These are phyloP conservation scores for Celastrina argiolus DNA, from an alignment of 2,888 invertebrate genomes.

Conservation along the genomic window DNA sequence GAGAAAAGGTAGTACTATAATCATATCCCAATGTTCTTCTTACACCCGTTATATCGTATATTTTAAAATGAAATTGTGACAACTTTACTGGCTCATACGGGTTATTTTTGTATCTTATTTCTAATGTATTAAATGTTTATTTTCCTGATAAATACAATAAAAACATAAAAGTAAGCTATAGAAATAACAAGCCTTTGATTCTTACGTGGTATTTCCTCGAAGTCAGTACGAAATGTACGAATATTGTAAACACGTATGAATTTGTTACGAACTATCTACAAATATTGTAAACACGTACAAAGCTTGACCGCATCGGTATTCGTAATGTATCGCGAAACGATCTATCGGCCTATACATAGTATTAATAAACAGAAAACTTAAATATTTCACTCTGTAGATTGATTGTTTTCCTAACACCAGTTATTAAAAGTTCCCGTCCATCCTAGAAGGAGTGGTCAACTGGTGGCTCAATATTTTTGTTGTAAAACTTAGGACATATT, in stretches of 20 bases:
- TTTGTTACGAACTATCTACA: neutral
- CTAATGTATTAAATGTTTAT: too few relatives aligned
- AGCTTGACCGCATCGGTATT: constrained; percentile 8
- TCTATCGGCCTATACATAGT: neutral
- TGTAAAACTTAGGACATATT: too few relatives aligned
- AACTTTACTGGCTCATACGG: too few relatives aligned
- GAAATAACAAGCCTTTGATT: too few relatives aligned
- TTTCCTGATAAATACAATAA: too few relatives aligned
- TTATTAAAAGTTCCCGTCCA: constrained; percentile 45
- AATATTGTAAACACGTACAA: constrained; percentile 1
- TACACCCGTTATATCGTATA: too few relatives aligned
- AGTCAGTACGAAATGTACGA: neutral
- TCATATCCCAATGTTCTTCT: too few relatives aligned
- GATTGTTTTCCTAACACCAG: constrained; percentile 47
- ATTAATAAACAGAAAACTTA: constrained; percentile 23
- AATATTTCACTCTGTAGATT: constrained; percentile 29
- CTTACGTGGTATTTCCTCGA: too few relatives aligned
- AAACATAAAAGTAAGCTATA: too few relatives aligned
- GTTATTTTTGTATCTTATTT: too few relatives aligned
- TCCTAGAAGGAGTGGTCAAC: neutral
- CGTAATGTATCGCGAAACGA: constrained; percentile 8
- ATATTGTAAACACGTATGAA: constrained; percentile 5
- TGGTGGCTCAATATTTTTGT: neutral
- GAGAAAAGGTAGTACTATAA: too few relatives aligned
- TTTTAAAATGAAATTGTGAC: too few relatives aligned